These are phyloP conservation scores for Scalopus aquaticus DNA, from an alignment of 2,113 vertebrate species.

Conservation along the genomic window DNA sequence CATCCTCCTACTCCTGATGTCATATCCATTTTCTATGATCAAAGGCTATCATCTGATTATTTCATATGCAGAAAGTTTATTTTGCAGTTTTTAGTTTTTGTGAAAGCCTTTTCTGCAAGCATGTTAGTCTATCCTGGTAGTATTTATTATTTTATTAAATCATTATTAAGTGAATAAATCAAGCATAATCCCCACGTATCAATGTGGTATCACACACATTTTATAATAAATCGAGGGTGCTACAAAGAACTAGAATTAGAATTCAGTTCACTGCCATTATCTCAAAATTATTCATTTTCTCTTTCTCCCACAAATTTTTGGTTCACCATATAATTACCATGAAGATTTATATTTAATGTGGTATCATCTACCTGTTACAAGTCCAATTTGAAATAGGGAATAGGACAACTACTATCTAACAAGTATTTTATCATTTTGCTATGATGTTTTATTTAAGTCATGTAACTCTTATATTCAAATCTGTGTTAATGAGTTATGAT, in stretches of 20 bases:
- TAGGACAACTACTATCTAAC: not conserved
- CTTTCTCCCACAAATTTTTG: not conserved
- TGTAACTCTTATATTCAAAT: not conserved
- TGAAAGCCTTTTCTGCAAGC: not conserved
- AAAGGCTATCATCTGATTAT: not conserved
- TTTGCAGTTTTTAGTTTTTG: conserved; percentile 21
- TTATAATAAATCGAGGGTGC: not conserved
- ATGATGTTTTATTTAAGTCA: not conserved
- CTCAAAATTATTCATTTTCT: not conserved
- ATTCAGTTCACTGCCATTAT: not conserved
- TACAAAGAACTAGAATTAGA: not conserved
- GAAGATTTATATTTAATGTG: not conserved
- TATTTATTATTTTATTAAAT: no score
- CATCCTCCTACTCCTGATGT: not conserved
- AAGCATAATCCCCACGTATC: not conserved
- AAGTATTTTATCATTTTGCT: not conserved
- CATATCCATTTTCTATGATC: not conserved
- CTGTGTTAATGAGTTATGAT: not conserved
- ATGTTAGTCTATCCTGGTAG: not conserved
- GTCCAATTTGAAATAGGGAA: not conserved
- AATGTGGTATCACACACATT: not conserved
- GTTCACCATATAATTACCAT: not conserved
- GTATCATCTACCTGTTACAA: not conserved
- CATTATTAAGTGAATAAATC: conserved; percentile 1
- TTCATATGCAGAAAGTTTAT: not conserved